Base-by-base conservation (phyloP, 1,140 invertebrate genomes). In the Mizuhopecten yessoensis region DNA sequence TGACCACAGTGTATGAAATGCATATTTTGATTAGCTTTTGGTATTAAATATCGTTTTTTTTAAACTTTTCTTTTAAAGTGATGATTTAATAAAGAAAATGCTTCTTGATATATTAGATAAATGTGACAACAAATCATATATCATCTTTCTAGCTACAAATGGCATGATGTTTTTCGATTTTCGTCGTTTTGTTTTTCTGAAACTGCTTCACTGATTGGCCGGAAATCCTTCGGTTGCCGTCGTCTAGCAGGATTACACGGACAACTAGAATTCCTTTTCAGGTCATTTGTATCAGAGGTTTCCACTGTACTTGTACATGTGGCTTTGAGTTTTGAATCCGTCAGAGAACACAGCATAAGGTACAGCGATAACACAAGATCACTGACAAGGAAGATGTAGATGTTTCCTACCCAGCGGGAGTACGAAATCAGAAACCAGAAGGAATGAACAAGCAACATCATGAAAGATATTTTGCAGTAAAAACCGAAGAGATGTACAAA, bases 351-450 rank as follows among this genome's bases (percentile, higher is more conserved):
- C n/a, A 75, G 9, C 57, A 75, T 75, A 0, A 75, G n/a, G 11
- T 75, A 75, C 57, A 75, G 9, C 23, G 57, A 75, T 29, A n/a
- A 75, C 1, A 75, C 29, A 1, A 75, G 57, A n/a, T 75, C 29
- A 23, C n/a, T 75, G 0, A 29, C 57, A 75, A 75, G 57, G n/a
- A 75, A 75, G 23, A 75, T 23, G 57, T 75, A 75, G 23, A 75
- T 13, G 29, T 75, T 75, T 75, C 57, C 57, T 75, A n/a, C 29
- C 57, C 57, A 75, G n/a, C n/a, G 23, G 0, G 57, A 23, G 57
- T 29, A 75, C n/a, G 57, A 75, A 17, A 75, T 75, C 57, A 75
- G 57, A 75, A 29, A 75, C 57, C 57, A 75, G n/a, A 75, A 75
- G 1, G 57, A 75, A 9, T 75, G 57, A 1, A 75, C 57, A 13